Percentiles rank a stretch among this genome's conserved stretches.
Conservation (phyloP, 2,113 vertebrate species). For the Erinaceus europaeus region DNA sequence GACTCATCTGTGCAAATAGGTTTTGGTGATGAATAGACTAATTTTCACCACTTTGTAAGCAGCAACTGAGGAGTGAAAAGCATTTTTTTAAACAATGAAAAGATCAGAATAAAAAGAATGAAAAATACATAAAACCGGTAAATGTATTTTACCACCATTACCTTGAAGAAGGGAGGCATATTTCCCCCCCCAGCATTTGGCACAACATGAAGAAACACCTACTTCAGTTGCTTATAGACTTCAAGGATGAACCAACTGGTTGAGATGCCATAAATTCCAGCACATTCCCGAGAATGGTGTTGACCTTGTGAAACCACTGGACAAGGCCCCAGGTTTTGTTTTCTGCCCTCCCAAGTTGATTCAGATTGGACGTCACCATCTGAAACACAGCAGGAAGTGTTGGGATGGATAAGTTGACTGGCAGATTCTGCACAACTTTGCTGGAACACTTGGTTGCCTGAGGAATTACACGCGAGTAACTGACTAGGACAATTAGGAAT, state of each 20-base stretch:
- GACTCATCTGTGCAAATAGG: not conserved
- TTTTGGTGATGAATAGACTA: not conserved
- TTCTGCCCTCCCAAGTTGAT: not conserved
- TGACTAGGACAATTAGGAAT: conserved; percentile 15
- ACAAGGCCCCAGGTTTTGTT: not conserved
- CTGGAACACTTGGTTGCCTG: conserved; percentile 11
- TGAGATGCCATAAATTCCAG: not conserved
- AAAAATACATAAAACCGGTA: not conserved
- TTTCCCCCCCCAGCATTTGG: not conserved
- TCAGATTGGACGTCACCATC: not conserved
- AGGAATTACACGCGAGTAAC: not conserved
- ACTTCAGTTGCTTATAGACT: not conserved
- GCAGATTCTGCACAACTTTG: conserved; percentile 17
- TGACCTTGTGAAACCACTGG: not conserved
- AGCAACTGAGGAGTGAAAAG: not conserved
- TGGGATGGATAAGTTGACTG: not conserved
- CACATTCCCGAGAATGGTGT: not conserved
- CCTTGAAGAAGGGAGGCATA: not conserved
- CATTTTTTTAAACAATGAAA: not conserved
- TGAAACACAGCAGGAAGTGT: not conserved
- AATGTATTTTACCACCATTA: not conserved
- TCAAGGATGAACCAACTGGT: not conserved
- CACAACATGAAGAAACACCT: not conserved
- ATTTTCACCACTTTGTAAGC: conserved; percentile 22
- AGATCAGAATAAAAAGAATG: not conserved